phyloP scores from a whole-genome alignment of 2,888 invertebrate species.

The Athalia cordata region DNA sequence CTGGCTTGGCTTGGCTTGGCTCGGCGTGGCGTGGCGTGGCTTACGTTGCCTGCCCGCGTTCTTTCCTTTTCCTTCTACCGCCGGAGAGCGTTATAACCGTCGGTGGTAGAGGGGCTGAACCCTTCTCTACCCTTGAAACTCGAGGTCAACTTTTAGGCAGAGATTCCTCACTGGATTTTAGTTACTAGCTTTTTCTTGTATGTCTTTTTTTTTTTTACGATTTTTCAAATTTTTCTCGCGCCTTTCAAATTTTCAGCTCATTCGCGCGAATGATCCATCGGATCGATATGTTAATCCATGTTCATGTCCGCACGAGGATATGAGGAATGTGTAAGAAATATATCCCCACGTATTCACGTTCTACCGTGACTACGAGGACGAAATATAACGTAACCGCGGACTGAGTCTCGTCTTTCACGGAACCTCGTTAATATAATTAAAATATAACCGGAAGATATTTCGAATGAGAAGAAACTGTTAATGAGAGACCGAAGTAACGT shows the following conservation, averaged over 20 bases:
- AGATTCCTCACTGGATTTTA: slow-evolving; percentile 52
- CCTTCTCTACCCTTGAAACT: slow-evolving; percentile 74
- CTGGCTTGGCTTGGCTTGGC: not conserved
- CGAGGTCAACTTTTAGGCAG: slow-evolving; percentile 74
- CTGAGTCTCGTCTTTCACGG: no score
- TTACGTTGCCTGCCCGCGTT: slow-evolving; percentile 36
- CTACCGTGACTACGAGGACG: no score
- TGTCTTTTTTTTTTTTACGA: slow-evolving; percentile 4
- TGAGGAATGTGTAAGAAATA: no score
- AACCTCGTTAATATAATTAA: not conserved
- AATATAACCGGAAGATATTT: not conserved
- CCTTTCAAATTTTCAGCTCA: not conserved
- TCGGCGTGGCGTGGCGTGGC: slow-evolving; percentile 43
- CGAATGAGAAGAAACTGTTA: not conserved
- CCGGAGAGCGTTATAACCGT: slow-evolving; percentile 53
- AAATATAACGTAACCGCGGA: no score
- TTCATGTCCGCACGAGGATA: no score
- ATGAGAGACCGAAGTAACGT: no score
- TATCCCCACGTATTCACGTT: no score
- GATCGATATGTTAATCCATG: no score
- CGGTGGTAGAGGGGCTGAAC: slow-evolving; percentile 61
- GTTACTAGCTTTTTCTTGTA: slow-evolving; percentile 21
- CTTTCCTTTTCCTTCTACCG: slow-evolving; percentile 42
- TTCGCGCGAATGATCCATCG: not conserved
- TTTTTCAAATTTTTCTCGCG: slow-evolving; percentile 1